A percentile compares a stretch with the other conserved stretches of the same genome.
Conservation (phyloP, 1,140 invertebrate species). For the Phymastichus coffea region DNA sequence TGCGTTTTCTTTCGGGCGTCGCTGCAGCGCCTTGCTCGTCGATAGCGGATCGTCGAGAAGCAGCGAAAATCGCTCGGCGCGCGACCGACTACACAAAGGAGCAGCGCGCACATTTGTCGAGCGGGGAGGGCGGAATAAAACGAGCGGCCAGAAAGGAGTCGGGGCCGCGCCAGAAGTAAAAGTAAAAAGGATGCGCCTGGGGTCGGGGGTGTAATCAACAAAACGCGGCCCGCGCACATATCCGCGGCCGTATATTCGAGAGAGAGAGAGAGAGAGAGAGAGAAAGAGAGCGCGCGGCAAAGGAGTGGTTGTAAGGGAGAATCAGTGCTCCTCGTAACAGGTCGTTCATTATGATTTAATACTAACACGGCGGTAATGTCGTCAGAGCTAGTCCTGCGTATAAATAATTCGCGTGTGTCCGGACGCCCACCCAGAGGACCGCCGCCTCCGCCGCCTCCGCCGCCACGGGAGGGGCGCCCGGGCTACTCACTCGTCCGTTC, state of each 20-base stretch:
- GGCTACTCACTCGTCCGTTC: conserved; percentile 8
- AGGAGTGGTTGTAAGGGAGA: conserved; percentile 40
- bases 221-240: conserved; percentile 25
- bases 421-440: conserved; percentile 54
- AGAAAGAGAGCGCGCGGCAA: neutral
- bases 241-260: conserved; percentile 29
- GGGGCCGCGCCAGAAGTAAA: neutral
- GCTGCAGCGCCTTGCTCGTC: too few relatives aligned
- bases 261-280: neutral
- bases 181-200: neutral
- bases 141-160: neutral
- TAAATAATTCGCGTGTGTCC: conserved; percentile 57
- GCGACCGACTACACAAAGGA: neutral
- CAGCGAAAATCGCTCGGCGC: too few relatives aligned
- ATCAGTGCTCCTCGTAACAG: conserved; percentile 47
- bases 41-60: too few relatives aligned
- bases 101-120: conserved; percentile 22
- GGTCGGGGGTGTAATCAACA: conserved; percentile 33
- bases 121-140: neutral
- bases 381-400: conserved; percentile 56
- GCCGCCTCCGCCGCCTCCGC: conserved; percentile 30
- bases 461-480: too few relatives aligned
- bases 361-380: conserved; percentile 59
- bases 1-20: too few relatives aligned
- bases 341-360: conserved; percentile 60